These are phyloP conservation scores for Drosophila eugracilis DNA, from an alignment of 1,140 invertebrate species.

Conservation along the genomic window DNA sequence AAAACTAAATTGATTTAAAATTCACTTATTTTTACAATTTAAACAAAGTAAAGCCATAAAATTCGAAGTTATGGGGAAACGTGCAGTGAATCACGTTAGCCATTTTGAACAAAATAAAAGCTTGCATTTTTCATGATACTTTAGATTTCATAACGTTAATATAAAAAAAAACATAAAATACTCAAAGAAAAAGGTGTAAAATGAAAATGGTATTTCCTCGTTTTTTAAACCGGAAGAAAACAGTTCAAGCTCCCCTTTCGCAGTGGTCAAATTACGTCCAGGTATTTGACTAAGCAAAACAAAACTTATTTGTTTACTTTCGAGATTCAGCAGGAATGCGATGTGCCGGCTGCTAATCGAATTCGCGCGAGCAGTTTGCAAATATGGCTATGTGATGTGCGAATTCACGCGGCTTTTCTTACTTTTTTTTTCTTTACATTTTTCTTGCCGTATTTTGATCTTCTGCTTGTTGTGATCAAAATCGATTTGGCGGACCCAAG, in stretches of 20 bases:
- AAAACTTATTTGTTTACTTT: slow-evolving; percentile 36
- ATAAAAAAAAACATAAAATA: not conserved
- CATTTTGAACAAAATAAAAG: not conserved
- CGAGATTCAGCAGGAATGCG: slow-evolving; percentile 16
- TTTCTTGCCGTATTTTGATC: slow-evolving; percentile 10
- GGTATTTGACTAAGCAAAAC: slow-evolving; percentile 28
- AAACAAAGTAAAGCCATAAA: too few relatives aligned
- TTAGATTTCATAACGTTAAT: not conserved
- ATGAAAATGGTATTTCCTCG: not conserved
- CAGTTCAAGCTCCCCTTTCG: not conserved
- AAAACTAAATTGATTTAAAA: too few relatives aligned
- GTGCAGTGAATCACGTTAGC: too few relatives aligned
- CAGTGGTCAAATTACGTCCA: slow-evolving; percentile 18
- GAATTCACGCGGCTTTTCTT: slow-evolving; percentile 2
- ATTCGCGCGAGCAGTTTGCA: slow-evolving; percentile 27
- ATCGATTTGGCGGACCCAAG: slow-evolving; percentile 44
- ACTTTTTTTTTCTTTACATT: not conserved
- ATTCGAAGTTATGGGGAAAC: too few relatives aligned
- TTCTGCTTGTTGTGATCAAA: slow-evolving; percentile 18
- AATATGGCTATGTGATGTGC: not conserved
- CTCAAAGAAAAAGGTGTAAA: not conserved
- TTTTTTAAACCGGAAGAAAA: slow-evolving; percentile 17
- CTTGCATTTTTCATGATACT: not conserved
- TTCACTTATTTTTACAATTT: too few relatives aligned
- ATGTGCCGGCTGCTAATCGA: slow-evolving; percentile 43